Base-by-base conservation (phyloP, 2,797 vertebrate species). In the Tarsius wallacei region DNA sequence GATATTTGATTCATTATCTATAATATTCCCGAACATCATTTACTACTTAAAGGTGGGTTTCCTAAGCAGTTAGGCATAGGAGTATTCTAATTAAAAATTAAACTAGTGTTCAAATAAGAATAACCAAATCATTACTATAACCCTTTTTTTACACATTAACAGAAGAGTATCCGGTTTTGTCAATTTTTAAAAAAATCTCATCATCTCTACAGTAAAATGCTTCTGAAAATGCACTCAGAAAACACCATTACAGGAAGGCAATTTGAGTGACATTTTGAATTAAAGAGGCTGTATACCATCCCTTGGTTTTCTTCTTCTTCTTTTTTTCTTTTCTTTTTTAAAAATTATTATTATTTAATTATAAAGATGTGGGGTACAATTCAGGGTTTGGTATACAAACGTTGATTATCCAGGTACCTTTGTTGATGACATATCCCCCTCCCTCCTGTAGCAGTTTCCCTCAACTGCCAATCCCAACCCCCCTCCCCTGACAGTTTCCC, bases 11-110 rank as follows among this genome's bases (percentile, higher is more conserved):
- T 95, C 90, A 97, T 96, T 97, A 28, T 63, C 86, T 97, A 95
- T 68, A 96, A 97, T 96, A 96, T 97, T 96, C 73, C 94, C 80
- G 97, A 98, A 93, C 63, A 96, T 94, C 87, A 97, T 97, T 98
- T 98, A 97, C 97, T 94, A 96, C 94, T 93, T n/a, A 86, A 96
- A 98, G 83, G 93, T 97, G 74, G 89, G 90, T 98, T 98, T 98
- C 92, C 57, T 31, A 2, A 97, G 94, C 96, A 98, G 98, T 98
- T 98, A 98, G 92, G 85, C 98, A 96, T 84, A 68, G 88, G 71
- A 73, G 13, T 55, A 97, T 97, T 95, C 96, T 98, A 97, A 98
- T 98, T 98, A 98, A 98, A 98, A 98, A 97, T 98, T 87, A 98
- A 98, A 97, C 95, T 96, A 93, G 73, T 92, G 71, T 96, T 98